Evolutionary conservation across 2,797 vertebrate species (phyloP).

Genomic region (Macroramphosus scolopax): DNA sequence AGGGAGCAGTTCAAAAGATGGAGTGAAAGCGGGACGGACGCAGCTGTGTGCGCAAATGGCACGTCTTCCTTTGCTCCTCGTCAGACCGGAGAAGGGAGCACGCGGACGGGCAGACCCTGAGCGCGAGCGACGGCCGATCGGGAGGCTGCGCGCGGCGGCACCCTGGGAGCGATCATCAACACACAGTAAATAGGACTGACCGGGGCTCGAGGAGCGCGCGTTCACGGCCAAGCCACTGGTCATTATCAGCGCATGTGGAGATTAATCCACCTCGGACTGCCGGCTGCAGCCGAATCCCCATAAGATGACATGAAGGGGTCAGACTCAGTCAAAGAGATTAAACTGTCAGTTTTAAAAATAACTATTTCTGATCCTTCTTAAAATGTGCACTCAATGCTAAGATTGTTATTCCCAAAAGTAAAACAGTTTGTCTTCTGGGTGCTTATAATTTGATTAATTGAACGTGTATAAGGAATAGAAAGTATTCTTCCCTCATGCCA

Average conservation of each 20-base stretch:
- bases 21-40: constrained; percentile 9
- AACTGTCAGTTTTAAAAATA: too few relatives aligned
- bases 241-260: constrained; percentile 54
- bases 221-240: constrained; percentile 69
- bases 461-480: too few relatives aligned
- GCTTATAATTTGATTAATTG: too few relatives aligned
- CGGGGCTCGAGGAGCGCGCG: constrained; percentile 64
- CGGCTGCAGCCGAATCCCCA: constrained; percentile 45
- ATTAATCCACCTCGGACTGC: constrained; percentile 55
- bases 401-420: too few relatives aligned
- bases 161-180: constrained; percentile 56
- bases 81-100: constrained; percentile 21
- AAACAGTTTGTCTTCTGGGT: too few relatives aligned
- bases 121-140: too few relatives aligned
- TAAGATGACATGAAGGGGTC: constrained; percentile 21
- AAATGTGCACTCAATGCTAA: too few relatives aligned
- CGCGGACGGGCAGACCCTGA: constrained; percentile 40
- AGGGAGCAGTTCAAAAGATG: constrained; percentile 1
- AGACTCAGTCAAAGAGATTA: constrained; percentile 17
- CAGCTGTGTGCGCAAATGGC: constrained; percentile 43
- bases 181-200: constrained; percentile 51
- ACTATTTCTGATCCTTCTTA: too few relatives aligned
- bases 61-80: constrained; percentile 18
- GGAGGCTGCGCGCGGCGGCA: constrained; percentile 53
- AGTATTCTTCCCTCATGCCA: too few relatives aligned